Base-by-base conservation (phyloP, 1,140 invertebrate species). In the Cydia splendana region DNA sequence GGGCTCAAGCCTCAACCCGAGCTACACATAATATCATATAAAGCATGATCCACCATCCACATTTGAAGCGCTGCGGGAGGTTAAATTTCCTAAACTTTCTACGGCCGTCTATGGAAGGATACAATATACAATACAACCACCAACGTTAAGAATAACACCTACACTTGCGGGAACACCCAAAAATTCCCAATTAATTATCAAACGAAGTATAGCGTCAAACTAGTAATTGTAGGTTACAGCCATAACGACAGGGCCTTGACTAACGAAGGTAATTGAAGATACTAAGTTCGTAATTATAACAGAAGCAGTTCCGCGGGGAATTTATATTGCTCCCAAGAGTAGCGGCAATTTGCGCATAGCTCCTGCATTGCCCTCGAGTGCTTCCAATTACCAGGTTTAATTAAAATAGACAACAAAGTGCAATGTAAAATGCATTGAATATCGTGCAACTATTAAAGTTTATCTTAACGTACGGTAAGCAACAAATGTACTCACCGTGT, bases 351-450 rank as follows among this genome's bases (percentile, higher is more conserved):
- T 79, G 74, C 75, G 78, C 74, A 77, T 74, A 79, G 67, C 67
- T 71, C 67, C 13, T 71, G 67, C 74, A 79, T 28, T 75, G 28
- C 74, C 34, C 53, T 51, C 24, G 30, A 75, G 24, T 38, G 30
- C 51, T 78, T 79, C 80, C 79, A 79, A 78, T 78, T 82, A 84
- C 77, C 78, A 78, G 45, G 5, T 78, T 81, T 80, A 81, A 80
- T 80, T 78, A 71, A 78, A 74, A 80, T 77, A 75, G 73, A 83
- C 62, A 77, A 71, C 75, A 76, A 48, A 76, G 73, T 78, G 74
- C 65, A 6, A 67, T 67, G 13, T n/a, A 71, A 38, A 71, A 38
- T 71, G 30, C 67, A 71, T 42, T 45, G 38, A 71, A 71, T 71
- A 71, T 71, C 30, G 67, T 71, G n/a, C 9, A 71, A 71, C 67